Evolutionary conservation across 2,888 invertebrate species (phyloP).

Genomic region (Pocota personata): DNA sequence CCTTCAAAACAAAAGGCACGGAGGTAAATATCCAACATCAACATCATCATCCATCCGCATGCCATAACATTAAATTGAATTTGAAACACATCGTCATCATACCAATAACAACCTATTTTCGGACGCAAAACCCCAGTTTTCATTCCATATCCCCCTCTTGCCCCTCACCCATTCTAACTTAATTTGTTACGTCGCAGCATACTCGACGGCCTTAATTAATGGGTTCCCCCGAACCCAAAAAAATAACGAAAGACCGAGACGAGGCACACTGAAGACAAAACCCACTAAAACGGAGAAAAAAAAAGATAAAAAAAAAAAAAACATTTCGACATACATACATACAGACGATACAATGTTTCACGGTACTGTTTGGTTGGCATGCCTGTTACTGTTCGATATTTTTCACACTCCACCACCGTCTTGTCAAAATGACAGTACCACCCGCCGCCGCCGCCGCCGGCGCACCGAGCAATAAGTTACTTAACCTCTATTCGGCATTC

Average conservation of each 20-base stretch:
- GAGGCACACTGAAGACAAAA: conserved; percentile 7
- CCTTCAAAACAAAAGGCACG: not conserved
- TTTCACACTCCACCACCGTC: conserved; percentile 52
- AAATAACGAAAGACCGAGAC: conserved; percentile 16
- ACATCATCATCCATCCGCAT: conserved; percentile 53
- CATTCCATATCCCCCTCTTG: not conserved
- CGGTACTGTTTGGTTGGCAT: not conserved
- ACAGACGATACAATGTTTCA: conserved; percentile 26
- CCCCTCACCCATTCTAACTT: conserved; percentile 30
- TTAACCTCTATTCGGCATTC: conserved; percentile 58
- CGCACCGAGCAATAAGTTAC: conserved; percentile 45
- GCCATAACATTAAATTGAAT: conserved; percentile 56
- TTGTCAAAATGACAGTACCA: conserved; percentile 56
- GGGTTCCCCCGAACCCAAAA: conserved; percentile 62
- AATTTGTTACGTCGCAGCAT: conserved; percentile 60
- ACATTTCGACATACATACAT: conserved; percentile 30
- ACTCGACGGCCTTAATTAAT: conserved; percentile 64
- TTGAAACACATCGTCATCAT: conserved; percentile 44
- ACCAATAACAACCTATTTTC: conserved; percentile 55
- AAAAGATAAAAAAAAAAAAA: conserved; percentile 5
- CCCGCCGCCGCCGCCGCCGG: not conserved
- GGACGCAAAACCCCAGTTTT: conserved; percentile 46
- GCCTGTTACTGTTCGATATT: conserved; percentile 26
- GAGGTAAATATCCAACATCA: conserved; percentile 31
- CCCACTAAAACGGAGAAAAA: conserved; percentile 24